Evolutionary conservation across 92 coral and sea anemone genomes (phyloP).

Genomic region (Actinostola sp.): DNA sequence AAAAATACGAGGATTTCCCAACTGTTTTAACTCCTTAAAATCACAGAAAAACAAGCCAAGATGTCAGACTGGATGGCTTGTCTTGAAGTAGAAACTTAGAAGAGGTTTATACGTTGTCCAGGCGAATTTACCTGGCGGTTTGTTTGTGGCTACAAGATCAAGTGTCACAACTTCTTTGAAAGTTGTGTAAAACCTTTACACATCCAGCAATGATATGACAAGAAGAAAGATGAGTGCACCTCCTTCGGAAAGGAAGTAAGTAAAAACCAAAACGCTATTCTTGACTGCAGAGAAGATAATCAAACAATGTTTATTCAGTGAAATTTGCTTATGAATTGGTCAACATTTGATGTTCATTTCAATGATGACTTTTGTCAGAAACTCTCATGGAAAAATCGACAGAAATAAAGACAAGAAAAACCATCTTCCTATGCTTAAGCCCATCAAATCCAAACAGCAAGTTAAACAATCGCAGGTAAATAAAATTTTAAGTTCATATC

Average conservation of each 20-base stretch:
- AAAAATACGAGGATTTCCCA: slow-evolving; percentile 20
- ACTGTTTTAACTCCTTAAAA: not conserved
- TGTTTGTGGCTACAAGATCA: not conserved
- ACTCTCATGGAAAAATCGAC: slow-evolving; percentile 68
- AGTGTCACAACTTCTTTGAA: not conserved
- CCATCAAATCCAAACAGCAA: slow-evolving; percentile 70
- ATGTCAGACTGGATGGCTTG: not conserved
- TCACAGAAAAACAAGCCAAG: not conserved
- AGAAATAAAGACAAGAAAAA: slow-evolving; percentile 71
- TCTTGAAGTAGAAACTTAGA: not conserved
- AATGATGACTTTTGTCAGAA: slow-evolving; percentile 23
- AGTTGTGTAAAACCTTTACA: not conserved
- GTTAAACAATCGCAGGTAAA: slow-evolving; percentile 55
- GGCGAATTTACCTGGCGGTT: not conserved
- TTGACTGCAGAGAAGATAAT: not conserved
- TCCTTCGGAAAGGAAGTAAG: slow-evolving; percentile 78
- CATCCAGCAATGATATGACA: slow-evolving; percentile 40
- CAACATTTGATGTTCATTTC: not conserved
- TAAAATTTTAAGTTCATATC: not conserved
- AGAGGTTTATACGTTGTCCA: not conserved
- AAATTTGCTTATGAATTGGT: not conserved
- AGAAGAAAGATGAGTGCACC: slow-evolving; percentile 60
- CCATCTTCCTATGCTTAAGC: slow-evolving; percentile 72
- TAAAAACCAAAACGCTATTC: not conserved
- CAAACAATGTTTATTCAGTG: slow-evolving; percentile 8